Percentiles rank a stretch among this genome's conserved stretches.
Evolutionary conservation across 2,113 vertebrate genomes (phyloP).

Genomic region (Haplochromis burtoni): DNA sequence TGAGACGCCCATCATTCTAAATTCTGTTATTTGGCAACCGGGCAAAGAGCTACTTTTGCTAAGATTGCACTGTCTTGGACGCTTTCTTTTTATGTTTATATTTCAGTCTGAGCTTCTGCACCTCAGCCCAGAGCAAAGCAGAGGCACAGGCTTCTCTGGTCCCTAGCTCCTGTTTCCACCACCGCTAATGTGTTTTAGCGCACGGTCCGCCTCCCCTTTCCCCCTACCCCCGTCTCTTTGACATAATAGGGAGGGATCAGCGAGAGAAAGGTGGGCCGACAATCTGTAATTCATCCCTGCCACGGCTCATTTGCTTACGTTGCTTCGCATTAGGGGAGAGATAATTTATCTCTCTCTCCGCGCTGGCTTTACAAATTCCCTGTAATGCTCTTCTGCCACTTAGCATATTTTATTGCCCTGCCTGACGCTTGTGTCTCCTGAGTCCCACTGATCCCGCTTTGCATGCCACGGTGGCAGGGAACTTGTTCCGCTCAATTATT

Average conservation of each 20-base stretch:
- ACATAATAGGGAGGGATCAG: conserved; percentile 71
- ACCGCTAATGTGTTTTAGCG: conserved; percentile 1
- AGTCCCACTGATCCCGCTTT: conserved; percentile 63
- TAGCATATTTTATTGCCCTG: conserved; percentile 78
- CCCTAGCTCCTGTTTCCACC: neutral
- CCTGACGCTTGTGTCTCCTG: conserved; percentile 62
- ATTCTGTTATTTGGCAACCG: conserved; percentile 36
- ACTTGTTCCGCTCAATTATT: conserved; percentile 80
- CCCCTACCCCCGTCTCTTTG: conserved; percentile 40
- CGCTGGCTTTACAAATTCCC: conserved; percentile 51
- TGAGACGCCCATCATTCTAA: conserved; percentile 30
- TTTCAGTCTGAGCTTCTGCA: neutral
- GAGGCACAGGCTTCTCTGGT: neutral
- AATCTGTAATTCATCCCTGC: conserved; percentile 76
- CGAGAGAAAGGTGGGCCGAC: conserved; percentile 59
- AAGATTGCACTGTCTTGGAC: conserved; percentile 4
- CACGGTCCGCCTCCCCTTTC: neutral
- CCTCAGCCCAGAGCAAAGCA: neutral
- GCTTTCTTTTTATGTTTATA: conserved; percentile 16
- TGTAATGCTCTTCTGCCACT: conserved; percentile 71
- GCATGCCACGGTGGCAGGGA: conserved; percentile 62
- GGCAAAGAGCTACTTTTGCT: conserved; percentile 15
- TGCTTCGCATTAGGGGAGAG: conserved; percentile 73
- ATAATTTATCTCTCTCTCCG: conserved; percentile 75
- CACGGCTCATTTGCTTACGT: conserved; percentile 79